Base-by-base conservation (phyloP, 2,113 vertebrate species). In the Mus pahari region DNA sequence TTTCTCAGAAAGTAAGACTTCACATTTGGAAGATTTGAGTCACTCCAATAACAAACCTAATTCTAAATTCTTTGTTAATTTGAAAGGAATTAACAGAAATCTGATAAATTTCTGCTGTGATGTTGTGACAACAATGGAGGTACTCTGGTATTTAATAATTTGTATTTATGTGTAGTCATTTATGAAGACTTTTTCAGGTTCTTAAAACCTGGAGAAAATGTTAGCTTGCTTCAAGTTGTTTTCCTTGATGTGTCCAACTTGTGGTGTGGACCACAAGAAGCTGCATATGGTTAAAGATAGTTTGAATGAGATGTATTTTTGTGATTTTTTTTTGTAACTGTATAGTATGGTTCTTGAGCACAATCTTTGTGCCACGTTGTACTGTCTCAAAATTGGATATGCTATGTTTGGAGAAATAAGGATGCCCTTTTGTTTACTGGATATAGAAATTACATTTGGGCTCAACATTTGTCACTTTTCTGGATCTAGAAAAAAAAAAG, bases 41-140 rank as follows among this genome's bases (percentile, higher is more conserved):
- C 33, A 96, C n/a, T 83, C 96, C 68, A 84, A 79, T 79, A 11
- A 48, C 58, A 79, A 92, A 92, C 2, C 36, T 20, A 60, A 91
- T 88, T 73, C 60, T 68, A 84, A 92, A 83, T 88, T 90, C 24
- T 74, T 50, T 68, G 58, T 86, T 82, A 83, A 45, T 88, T 79
- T 91, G 66, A 94, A 66, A 58, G 36, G n/a, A 71, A 53, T 8
- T 13, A 62, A 50, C 48, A 73, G n/a, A 82, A 82, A 86, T 94
- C 62, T 83, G 14, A 39, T 77, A 36, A 62, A 92, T 77, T 90
- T 92, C 36, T 91, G 10, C 26, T 60, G 28, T 42, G 55, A n/a
- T 8, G 86, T 39, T 94, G 64, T 62, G 53, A 60, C 28, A 78
- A 39, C n/a, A 90, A 66, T 19, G 48, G 19, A 89, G 28, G 26